Evolutionary conservation across 2,888 invertebrate species (phyloP), one percentile per base, ranked within the genome.

Genomic region (Drosophila leonis): DNA sequence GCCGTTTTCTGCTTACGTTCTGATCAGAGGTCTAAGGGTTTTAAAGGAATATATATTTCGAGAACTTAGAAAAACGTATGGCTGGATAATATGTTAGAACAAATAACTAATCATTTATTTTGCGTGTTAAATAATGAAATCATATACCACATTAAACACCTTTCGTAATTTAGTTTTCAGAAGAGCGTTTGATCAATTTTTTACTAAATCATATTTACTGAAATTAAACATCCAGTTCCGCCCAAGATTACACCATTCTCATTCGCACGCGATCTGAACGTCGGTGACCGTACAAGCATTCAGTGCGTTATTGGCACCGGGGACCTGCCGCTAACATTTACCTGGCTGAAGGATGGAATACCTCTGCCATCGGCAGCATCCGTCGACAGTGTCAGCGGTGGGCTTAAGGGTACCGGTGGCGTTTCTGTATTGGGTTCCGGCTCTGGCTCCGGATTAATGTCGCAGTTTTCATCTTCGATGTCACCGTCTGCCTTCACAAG

Each of bases 181-280:
- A 55, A 55, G 9, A 27, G 18, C n/a, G n/a, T 44, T n/a, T 33
- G 0, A 12, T 44, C 0, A n/a, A n/a, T 57, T 12, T 15, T 37
- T 29, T 27, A 37, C 13, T 27, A 12, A 60, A 60, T 42, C n/a
- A 44, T 46, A 48, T 70, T 66, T 65, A 61, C 18, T 63, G 29
- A 65, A 73, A 60, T 69, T 51, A 61, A 65, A 69, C 37, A 75
- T 72, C 64, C 93, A 95, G 95, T 95, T 92, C 94, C 95, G 88
- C 95, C 95, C 90, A 94, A 94, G 93, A 94, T 95, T 91, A 95
- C 95, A 92, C 94, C 95, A 90, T 95, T 95, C 93, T 94, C 93
- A 90, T 95, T 95, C 93, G 94, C 95, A 89, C 94, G 94, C 90
- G 94, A 94, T 93, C 92, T 94, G 90, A 94, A 94, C 92, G 94